These are phyloP conservation scores for Bemisia tabaci DNA, from an alignment of 1,140 invertebrate genomes.

Conservation along the genomic window DNA sequence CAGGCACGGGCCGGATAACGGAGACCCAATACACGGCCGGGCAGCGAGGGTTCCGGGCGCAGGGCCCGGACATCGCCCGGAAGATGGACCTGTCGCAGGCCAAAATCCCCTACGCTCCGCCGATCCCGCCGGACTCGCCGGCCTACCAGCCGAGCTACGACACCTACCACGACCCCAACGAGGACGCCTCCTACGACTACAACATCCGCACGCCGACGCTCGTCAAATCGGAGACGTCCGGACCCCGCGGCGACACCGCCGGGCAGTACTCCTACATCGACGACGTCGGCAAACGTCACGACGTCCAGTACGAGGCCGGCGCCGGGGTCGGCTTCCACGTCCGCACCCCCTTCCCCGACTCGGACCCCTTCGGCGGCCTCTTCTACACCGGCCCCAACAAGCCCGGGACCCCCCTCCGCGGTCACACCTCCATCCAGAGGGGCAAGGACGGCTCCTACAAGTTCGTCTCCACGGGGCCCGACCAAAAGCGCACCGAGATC, in stretches of 20 bases:
- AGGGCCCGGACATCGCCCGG: slow-evolving; percentile 49
- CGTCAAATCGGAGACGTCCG: slow-evolving; percentile 45
- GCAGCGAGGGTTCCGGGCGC: slow-evolving; percentile 49
- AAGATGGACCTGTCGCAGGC: slow-evolving; percentile 50
- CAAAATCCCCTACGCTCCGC: slow-evolving; percentile 32
- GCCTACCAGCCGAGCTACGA: slow-evolving; percentile 40
- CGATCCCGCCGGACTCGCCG: slow-evolving; percentile 23
- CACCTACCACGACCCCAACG: slow-evolving; percentile 51
- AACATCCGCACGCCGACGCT: slow-evolving; percentile 47
- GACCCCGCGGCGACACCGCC: slow-evolving; percentile 39
- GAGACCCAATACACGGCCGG: slow-evolving; percentile 56
- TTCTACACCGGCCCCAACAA: slow-evolving; percentile 37
- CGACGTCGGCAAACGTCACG: slow-evolving; percentile 52
- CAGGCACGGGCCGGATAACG: slow-evolving; percentile 44
- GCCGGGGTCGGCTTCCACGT: slow-evolving; percentile 55
- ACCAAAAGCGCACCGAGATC: slow-evolving; percentile 51
- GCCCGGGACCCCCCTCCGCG: slow-evolving; percentile 35
- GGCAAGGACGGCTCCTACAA: slow-evolving; percentile 46
- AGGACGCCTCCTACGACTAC: slow-evolving; percentile 54
- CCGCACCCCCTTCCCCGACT: slow-evolving; percentile 49
- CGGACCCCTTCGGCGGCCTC: slow-evolving; percentile 26
- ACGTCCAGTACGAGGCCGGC: slow-evolving; percentile 54
- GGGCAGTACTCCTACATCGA: slow-evolving; percentile 50
- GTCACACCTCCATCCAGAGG: slow-evolving; percentile 43
- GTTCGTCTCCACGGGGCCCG: slow-evolving; percentile 52